Percentiles rank a stretch among this genome's conserved stretches.
These are phyloP conservation scores for Cololabis saira DNA, from an alignment of 2,113 vertebrate species.

Conservation along the genomic window DNA sequence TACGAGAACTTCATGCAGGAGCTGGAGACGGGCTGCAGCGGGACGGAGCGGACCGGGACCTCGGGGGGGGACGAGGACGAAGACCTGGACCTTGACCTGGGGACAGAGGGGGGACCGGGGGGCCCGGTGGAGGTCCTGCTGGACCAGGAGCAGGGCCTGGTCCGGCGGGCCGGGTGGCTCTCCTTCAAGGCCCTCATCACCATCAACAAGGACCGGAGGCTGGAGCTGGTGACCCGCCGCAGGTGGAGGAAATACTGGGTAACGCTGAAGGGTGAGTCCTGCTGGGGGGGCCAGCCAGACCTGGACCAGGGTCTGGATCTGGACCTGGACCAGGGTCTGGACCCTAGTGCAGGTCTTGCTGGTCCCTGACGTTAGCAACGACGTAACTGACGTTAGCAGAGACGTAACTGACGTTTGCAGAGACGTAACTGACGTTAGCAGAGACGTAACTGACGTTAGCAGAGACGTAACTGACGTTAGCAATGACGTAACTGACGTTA, in stretches of 20 bases:
- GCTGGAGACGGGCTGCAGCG: conserved; percentile 81
- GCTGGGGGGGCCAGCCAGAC: no score
- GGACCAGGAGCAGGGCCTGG: conserved; percentile 92
- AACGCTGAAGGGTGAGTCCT: conserved; percentile 88
- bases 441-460: no score
- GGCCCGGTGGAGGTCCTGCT: conserved; percentile 87
- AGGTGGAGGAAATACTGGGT: conserved; percentile 95
- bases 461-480: no score
- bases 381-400: no score
- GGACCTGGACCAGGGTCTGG: no score
- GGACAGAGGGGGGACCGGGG: conserved; percentile 51
- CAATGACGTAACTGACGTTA: no score
- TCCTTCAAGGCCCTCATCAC: conserved; percentile 92
- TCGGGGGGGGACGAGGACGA: conserved; percentile 49
- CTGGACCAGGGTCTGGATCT: no score
- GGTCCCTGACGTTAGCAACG: no score
- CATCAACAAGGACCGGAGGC: conserved; percentile 89
- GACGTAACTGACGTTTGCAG: no score
- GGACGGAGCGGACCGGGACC: conserved; percentile 49
- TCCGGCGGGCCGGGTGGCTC: conserved; percentile 93
- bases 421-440: no score
- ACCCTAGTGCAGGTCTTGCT: no score
- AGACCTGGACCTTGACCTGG: background rate
- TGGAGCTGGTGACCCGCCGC: conserved; percentile 88
- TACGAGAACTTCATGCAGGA: conserved; percentile 94